These are phyloP conservation scores for Sogatella furcifera DNA, from an alignment of 1,140 invertebrate genomes.

Conservation along the genomic window DNA sequence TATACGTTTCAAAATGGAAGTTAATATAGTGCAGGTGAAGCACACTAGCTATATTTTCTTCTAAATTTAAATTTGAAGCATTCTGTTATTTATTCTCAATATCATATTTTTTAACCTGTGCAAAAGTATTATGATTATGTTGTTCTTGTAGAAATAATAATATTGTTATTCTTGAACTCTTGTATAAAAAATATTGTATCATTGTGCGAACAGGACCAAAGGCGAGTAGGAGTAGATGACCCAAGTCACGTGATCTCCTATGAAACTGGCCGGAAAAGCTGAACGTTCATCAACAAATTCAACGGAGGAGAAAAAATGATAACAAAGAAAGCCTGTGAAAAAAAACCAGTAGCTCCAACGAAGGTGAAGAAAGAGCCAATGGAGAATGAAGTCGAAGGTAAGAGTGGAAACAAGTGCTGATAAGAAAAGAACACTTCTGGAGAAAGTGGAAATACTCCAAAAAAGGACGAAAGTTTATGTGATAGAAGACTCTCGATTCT, in stretches of 20 bases:
- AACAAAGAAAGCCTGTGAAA: neutral
- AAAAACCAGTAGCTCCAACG: neutral
- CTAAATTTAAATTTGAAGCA: too few species aligned
- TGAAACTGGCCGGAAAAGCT: slow-evolving; percentile 6
- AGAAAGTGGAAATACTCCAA: neutral
- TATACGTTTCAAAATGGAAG: too few species aligned
- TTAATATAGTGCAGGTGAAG: too few species aligned
- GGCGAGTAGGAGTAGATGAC: slow-evolving; percentile 1
- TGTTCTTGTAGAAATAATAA: too few species aligned
- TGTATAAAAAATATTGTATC: neutral
- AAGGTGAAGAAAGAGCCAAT: neutral
- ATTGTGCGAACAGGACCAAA: slow-evolving; percentile 1
- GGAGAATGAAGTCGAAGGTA: neutral
- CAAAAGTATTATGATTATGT: too few species aligned
- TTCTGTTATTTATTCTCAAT: too few species aligned
- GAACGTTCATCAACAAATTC: neutral
- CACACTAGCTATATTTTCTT: too few species aligned
- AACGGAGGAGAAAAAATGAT: neutral
- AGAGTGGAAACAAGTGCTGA: neutral
- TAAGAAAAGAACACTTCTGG: neutral
- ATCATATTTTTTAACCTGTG: too few species aligned
- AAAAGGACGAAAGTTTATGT: neutral
- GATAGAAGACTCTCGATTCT: neutral
- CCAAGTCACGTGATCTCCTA: slow-evolving; percentile 4
- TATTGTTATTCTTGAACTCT: neutral